These are phyloP conservation scores for Ectemnius cavifrons DNA, from an alignment of 2,888 invertebrate genomes.

Conservation along the genomic window DNA sequence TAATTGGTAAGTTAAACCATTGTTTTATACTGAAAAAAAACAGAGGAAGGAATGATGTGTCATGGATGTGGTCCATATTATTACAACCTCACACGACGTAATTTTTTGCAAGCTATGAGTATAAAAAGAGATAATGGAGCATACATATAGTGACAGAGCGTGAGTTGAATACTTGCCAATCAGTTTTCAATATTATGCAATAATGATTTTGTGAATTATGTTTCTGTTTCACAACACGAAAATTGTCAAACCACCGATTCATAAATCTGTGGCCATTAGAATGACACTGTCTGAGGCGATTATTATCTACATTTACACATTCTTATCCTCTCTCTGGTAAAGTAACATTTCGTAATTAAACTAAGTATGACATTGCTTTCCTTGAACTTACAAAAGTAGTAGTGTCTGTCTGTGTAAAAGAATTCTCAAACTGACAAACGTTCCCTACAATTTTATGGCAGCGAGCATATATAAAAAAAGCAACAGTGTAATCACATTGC, in stretches of 20 bases:
- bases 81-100: conserved; percentile 11
- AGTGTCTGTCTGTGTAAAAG: conserved; percentile 40
- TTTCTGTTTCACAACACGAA: too few species aligned
- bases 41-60: conserved; percentile 40
- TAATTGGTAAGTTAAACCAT: conserved; percentile 15
- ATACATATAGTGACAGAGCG: conserved; percentile 16
- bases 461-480: conserved; percentile 72
- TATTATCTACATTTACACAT: conserved; percentile 48
- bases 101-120: conserved; percentile 22
- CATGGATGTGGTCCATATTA: conserved; percentile 24
- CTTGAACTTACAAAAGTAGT: conserved; percentile 40
- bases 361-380: conserved; percentile 27
- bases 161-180: conserved; percentile 10
- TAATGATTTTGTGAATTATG: too few species aligned
- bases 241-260: neutral
- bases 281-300: too few species aligned
- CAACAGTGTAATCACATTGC: conserved; percentile 45
- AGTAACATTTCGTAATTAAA: conserved; percentile 41
- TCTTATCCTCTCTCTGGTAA: conserved; percentile 22
- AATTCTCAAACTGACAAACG: conserved; percentile 49
- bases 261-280: neutral
- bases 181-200: too few species aligned
- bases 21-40: conserved; percentile 10
- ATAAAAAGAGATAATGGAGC: conserved; percentile 25
- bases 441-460: conserved; percentile 70